Conservation (phyloP, 2,113 vertebrate species). For the Brachyhypopomus occidentalis region DNA sequence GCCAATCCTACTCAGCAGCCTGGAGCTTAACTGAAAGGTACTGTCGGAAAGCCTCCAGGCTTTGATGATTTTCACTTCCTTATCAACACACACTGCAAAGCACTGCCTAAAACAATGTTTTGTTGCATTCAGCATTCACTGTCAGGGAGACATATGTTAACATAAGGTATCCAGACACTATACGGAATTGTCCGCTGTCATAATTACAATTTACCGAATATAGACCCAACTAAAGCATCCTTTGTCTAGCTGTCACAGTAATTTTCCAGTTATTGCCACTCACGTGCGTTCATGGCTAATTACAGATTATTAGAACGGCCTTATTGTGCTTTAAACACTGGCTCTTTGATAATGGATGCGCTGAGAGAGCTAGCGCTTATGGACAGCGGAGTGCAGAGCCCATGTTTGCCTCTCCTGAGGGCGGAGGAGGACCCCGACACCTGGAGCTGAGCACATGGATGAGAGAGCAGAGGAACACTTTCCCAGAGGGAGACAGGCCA, state of each 20-base stretch:
- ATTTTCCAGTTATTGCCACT: conserved; percentile 38
- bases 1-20: conserved; percentile 19
- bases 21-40: conserved; percentile 34
- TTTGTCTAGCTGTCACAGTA: conserved; percentile 43
- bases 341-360: conserved; percentile 40
- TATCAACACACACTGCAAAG: conserved; percentile 7
- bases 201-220: conserved; percentile 40
- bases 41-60: conserved; percentile 30
- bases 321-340: conserved; percentile 54
- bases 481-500: conserved; percentile 19
- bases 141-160: conserved; percentile 7
- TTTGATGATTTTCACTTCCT: conserved; percentile 34
- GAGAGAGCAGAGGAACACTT: neutral
- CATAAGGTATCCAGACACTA: neutral
- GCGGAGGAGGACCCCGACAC: neutral
- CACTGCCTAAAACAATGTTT: conserved; percentile 27
- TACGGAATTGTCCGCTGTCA: conserved; percentile 30
- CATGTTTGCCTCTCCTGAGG: neutral
- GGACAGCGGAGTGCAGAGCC: conserved; percentile 21
- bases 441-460: neutral
- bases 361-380: conserved; percentile 26
- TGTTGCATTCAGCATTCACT: neutral
- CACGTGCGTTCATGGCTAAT: conserved; percentile 38
- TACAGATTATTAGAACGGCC: conserved; percentile 49
- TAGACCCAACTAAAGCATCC: conserved; percentile 29